These are phyloP conservation scores for Drosophila nr. perissopoda DNA, from an alignment of 2,888 invertebrate genomes.

Conservation along the genomic window DNA sequence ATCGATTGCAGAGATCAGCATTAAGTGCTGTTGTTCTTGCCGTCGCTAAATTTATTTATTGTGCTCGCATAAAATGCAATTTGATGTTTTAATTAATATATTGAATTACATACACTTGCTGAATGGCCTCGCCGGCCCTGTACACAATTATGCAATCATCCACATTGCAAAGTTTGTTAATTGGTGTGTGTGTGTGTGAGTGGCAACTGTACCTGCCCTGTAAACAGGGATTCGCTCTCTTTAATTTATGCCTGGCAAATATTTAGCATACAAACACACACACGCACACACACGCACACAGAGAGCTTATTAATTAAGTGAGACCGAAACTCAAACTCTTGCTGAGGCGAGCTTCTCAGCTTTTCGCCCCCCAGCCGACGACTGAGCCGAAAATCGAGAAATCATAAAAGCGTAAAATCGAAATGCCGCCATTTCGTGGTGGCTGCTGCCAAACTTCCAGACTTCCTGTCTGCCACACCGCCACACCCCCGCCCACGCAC, in stretches of 20 bases:
- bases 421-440: slow-evolving; percentile 77
- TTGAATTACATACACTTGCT: slow-evolving; percentile 64
- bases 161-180: slow-evolving; percentile 48
- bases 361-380: slow-evolving; percentile 3
- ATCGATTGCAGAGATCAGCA: slow-evolving; percentile 71
- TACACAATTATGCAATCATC: slow-evolving; percentile 68
- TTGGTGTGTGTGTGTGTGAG: slow-evolving; percentile 17
- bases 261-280: slow-evolving; percentile 71
- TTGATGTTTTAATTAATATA: slow-evolving; percentile 79
- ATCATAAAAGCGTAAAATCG: slow-evolving; percentile 80
- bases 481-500: background rate
- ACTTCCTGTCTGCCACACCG: slow-evolving; percentile 54
- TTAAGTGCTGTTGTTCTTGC: slow-evolving; percentile 49
- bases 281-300: slow-evolving; percentile 11
- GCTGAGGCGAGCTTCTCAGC: background rate
- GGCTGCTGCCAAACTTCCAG: slow-evolving; percentile 62
- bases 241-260: slow-evolving; percentile 75
- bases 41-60: slow-evolving; percentile 71
- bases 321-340: slow-evolving; percentile 35
- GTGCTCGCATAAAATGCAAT: slow-evolving; percentile 65
- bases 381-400: slow-evolving; percentile 63
- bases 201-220: slow-evolving; percentile 49
- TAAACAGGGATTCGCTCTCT: slow-evolving; percentile 14
- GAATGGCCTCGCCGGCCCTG: slow-evolving; percentile 26
- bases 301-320: slow-evolving; percentile 76